Base-by-base conservation (phyloP, 2,797 vertebrate species). In the Lutjanus argentimaculatus region DNA sequence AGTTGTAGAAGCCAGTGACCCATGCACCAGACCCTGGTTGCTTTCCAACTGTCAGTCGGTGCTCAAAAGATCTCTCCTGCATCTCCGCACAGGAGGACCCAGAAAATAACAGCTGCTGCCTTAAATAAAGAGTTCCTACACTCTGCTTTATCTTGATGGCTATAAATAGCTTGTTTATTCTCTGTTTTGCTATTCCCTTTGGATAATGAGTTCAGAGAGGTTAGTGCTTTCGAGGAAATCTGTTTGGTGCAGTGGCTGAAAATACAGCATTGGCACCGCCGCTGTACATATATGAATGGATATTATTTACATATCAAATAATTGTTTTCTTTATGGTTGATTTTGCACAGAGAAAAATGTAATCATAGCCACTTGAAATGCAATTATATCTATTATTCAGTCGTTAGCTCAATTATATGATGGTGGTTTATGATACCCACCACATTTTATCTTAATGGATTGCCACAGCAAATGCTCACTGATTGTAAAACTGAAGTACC, bases 131-230 rank as follows among this genome's bases (percentile, higher is more conserved):
- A 71, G 22, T 65, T 69, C 22, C 67, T 63, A 25, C 64, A 70
- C 53, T 40, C 36, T n/a, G 21, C 43, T 71, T 68, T 64, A 52
- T 78, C 53, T 74, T 64, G 40, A 61, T 78, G 72, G 74, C 43
- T 88, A 87, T 77, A 83, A 85, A 91, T 87, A 85, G 70, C 45
- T 48, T 68, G 22, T 79, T 88, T 75, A 61, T 77, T 75, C 72
- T 65, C 42, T 30, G n/a, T 72, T 78, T 82, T 55, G 74, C 62
- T 64, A 36, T 67, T 77, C 53, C 55, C 45, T 66, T 79, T 56
- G 22, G 61, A 59, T 85, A 81, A 83, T 63, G 72, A 75, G 59
- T 64, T 78, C 73, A 68, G 62, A 45, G 66, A 64, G 67, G 67
- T 78, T 36, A 52, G 67, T 30, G 55, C 80, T 80, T 82, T 86